Conservation (phyloP, 1,140 invertebrate genomes). For the Aphidius gifuensis region DNA sequence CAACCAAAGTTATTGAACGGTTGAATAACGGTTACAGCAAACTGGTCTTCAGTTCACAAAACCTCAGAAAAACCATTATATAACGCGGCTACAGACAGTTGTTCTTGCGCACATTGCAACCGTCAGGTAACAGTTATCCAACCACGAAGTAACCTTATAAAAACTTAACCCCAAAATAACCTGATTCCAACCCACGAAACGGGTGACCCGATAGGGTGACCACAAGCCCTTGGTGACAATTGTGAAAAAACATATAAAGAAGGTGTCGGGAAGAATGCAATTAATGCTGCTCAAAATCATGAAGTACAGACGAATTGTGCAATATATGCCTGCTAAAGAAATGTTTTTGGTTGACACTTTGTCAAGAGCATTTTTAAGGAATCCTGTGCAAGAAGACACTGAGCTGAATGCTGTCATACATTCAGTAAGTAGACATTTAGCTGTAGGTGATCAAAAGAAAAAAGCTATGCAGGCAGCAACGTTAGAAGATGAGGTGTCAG, state of each 20-base stretch:
- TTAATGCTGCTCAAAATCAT: constrained; percentile 48
- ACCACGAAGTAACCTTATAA: too few species aligned
- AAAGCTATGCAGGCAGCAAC: neutral
- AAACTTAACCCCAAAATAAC: too few species aligned
- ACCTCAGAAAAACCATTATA: too few species aligned
- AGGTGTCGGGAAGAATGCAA: constrained; percentile 46
- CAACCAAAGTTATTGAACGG: too few species aligned
- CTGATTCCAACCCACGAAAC: too few species aligned
- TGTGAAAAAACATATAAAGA: constrained; percentile 43
- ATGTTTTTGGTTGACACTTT: constrained; percentile 34
- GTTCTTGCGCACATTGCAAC: too few species aligned
- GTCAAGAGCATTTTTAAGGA: constrained; percentile 30
- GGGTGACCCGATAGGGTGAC: too few species aligned
- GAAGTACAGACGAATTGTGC: constrained; percentile 38
- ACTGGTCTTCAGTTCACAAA: too few species aligned
- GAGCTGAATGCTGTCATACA: constrained; percentile 13
- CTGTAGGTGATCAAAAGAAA: neutral
- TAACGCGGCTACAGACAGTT: too few species aligned
- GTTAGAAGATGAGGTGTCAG: constrained; percentile 16
- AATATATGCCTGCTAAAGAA: constrained; percentile 31
- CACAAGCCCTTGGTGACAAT: constrained; percentile 50
- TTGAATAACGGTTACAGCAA: too few species aligned
- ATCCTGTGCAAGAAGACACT: neutral
- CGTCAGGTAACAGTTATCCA: too few species aligned
- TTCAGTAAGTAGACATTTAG: constrained; percentile 1